phyloP scores from a whole-genome alignment of 2,113 vertebrate genomes.

The Varanus salvator region DNA sequence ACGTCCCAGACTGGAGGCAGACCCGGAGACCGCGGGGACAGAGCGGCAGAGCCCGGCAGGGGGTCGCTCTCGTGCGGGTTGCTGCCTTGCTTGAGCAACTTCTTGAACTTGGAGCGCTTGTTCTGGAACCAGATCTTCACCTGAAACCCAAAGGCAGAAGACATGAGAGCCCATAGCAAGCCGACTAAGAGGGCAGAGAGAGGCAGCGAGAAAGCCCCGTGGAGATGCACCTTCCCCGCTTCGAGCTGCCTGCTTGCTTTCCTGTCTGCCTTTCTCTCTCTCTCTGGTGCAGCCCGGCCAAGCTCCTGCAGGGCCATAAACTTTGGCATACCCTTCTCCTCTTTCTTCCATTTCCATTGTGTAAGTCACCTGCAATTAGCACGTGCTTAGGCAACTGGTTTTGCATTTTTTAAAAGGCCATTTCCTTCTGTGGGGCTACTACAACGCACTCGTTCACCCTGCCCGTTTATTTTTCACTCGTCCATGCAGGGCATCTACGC shows the following conservation, averaged over 20 bases:
- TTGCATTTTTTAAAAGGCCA: neutral
- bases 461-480: neutral
- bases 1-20: constrained; percentile 99
- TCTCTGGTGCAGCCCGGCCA: neutral
- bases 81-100: constrained; percentile 94
- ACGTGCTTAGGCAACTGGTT: neutral
- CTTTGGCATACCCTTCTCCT: neutral
- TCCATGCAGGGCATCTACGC: constrained; percentile 1
- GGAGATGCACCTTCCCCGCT: too few relatives aligned
- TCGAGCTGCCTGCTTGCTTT: neutral
- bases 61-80: constrained; percentile 95
- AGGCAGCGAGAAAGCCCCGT: neutral
- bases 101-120: constrained; percentile 99
- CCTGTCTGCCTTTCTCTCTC: too few relatives aligned
- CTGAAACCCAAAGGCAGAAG: constrained; percentile 75
- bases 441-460: neutral
- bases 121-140: constrained; percentile 99
- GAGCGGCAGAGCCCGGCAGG: constrained; percentile 89
- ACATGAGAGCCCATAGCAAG: constrained; percentile 37
- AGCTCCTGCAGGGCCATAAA: neutral
- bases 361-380: neutral
- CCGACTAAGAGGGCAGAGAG: neutral
- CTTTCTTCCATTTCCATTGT: neutral
- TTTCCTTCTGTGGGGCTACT: neutral
- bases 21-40: constrained; percentile 94